A percentile compares a stretch with the other conserved stretches of the same genome.
phyloP scores from a whole-genome alignment of 2,113 vertebrate species.

The Gymnarchus niloticus region DNA sequence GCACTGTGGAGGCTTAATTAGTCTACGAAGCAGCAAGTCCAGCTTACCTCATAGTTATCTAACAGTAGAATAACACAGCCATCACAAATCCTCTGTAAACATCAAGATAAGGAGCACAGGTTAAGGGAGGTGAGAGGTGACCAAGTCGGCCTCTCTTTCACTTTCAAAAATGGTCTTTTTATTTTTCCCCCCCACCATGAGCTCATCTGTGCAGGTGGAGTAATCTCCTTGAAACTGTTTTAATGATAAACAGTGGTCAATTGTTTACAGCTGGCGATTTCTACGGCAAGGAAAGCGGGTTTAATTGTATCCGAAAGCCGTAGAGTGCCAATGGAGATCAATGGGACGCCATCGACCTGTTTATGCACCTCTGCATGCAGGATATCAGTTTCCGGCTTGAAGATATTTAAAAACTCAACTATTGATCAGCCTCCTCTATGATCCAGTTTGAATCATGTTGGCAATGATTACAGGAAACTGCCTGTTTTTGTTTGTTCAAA shows the following conservation, averaged over 20 bases:
- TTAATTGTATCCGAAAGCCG: conserved; percentile 81
- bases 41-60: background rate
- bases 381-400: conserved; percentile 73
- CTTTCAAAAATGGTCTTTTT: conserved; percentile 14
- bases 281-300: conserved; percentile 54
- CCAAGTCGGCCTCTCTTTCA: background rate
- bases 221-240: conserved; percentile 53
- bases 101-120: conserved; percentile 1
- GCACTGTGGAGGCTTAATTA: background rate
- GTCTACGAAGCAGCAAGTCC: background rate
- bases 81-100: background rate
- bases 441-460: conserved; percentile 71
- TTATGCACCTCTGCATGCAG: conserved; percentile 66
- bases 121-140: background rate
- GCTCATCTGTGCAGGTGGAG: conserved; percentile 46
- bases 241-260: conserved; percentile 56
- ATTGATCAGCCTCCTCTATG: conserved; percentile 74
- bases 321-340: conserved; percentile 70
- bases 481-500: conserved; percentile 47
- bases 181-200: conserved; percentile 40
- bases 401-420: conserved; percentile 79
- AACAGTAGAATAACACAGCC: background rate
- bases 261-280: conserved; percentile 60
- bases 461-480: conserved; percentile 68
- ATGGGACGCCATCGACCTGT: conserved; percentile 73